A percentile compares a stretch with the other conserved stretches of the same genome.
phyloP scores from a whole-genome alignment of 2,888 invertebrate genomes.

The Brachypalpus laphriformis region DNA sequence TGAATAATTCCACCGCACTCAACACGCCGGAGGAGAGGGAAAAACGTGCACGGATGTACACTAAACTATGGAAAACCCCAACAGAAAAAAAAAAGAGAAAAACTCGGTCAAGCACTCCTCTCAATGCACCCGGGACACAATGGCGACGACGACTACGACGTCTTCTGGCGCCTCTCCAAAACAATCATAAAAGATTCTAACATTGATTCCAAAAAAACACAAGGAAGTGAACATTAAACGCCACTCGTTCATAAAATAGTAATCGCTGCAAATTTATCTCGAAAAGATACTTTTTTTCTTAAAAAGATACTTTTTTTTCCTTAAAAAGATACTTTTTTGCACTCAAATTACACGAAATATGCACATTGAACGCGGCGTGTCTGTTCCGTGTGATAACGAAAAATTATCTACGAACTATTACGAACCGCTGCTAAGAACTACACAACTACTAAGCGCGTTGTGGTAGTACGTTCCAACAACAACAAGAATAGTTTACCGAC shows the following conservation, averaged over 20 bases:
- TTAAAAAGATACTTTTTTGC: slow-evolving; percentile 4
- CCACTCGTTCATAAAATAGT: not conserved
- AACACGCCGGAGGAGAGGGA: not conserved
- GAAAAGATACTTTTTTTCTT: not conserved
- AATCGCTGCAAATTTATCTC: slow-evolving; percentile 17
- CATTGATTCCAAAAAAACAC: slow-evolving; percentile 3
- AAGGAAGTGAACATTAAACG: slow-evolving; percentile 8
- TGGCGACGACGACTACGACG: slow-evolving; percentile 6
- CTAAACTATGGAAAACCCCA: slow-evolving; percentile 20
- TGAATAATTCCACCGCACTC: slow-evolving; percentile 21
- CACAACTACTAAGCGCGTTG: slow-evolving; percentile 12
- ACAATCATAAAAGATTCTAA: not conserved
- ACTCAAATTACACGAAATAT: slow-evolving; percentile 31
- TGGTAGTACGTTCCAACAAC: slow-evolving; percentile 23
- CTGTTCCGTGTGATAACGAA: slow-evolving; percentile 37
- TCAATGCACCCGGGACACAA: slow-evolving; percentile 1
- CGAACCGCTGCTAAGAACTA: slow-evolving; percentile 19
- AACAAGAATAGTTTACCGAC: slow-evolving; percentile 40
- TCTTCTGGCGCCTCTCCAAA: slow-evolving; percentile 47
- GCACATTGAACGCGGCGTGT: slow-evolving; percentile 14
- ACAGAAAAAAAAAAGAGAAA: not conserved
- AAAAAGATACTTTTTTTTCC: not conserved
- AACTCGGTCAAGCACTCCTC: slow-evolving; percentile 60
- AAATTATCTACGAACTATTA: slow-evolving; percentile 24
- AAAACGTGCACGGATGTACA: slow-evolving; percentile 40